A percentile compares a stretch with the other conserved stretches of the same genome.
Conservation (phyloP, 1,140 invertebrate genomes). For the Phymorhynchus buccinoides region DNA sequence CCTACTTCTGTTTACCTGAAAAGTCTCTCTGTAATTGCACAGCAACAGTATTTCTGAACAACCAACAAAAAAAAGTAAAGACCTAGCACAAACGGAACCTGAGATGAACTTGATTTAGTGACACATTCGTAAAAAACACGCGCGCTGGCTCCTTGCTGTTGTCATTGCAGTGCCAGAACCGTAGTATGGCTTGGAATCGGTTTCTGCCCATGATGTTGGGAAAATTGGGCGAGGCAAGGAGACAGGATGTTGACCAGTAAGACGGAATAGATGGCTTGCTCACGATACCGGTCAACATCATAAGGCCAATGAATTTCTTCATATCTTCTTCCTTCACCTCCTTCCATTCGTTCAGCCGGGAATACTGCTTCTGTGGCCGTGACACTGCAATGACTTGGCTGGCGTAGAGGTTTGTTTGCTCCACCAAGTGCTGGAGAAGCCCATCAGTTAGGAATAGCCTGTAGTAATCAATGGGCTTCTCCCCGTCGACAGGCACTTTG, state of each 20-base stretch:
- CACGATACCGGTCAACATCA: slow-evolving; percentile 18
- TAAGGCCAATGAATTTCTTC: not conserved
- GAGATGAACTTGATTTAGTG: no score
- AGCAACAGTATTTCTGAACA: no score
- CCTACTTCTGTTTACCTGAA: no score
- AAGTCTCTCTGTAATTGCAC: no score
- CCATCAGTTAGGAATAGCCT: not conserved
- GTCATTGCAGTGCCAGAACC: slow-evolving; percentile 2
- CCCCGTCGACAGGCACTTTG: not conserved
- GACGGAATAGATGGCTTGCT: not conserved
- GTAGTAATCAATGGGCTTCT: not conserved
- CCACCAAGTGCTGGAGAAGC: not conserved
- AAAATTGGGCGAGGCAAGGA: slow-evolving; percentile 1
- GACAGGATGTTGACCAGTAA: not conserved
- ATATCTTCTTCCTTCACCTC: not conserved
- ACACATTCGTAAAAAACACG: no score
- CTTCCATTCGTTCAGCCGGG: not conserved
- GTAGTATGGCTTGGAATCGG: not conserved
- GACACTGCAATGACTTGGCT: slow-evolving; percentile 1
- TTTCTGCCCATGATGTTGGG: not conserved
- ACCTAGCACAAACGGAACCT: no score
- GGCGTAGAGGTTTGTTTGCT: not conserved
- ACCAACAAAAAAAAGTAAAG: no score
- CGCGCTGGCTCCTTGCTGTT: slow-evolving; percentile 11
- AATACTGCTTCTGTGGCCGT: not conserved